A percentile compares a stretch with the other conserved stretches of the same genome.
phyloP scores from a whole-genome alignment of 2,888 invertebrate species.

The Drosophila aldrichi region DNA sequence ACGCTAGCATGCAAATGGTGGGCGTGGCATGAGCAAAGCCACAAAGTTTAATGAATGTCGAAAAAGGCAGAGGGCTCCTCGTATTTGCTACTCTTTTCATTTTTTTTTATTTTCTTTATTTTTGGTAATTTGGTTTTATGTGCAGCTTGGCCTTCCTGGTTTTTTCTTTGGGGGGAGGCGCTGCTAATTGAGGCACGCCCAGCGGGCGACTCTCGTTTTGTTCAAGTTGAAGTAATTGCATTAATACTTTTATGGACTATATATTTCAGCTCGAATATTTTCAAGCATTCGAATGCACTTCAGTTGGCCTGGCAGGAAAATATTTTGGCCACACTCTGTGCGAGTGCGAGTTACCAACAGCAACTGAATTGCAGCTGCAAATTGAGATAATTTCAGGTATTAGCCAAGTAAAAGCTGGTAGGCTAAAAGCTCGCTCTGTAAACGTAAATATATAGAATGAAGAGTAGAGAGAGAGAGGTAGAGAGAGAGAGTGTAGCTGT shows the following conservation, averaged over 20 bases:
- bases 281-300: conserved; percentile 43
- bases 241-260: conserved; percentile 40
- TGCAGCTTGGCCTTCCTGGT: conserved; percentile 35
- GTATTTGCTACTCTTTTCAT: background rate
- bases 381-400: conserved; percentile 2
- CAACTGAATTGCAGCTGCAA: background rate
- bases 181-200: conserved; percentile 41
- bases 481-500: background rate
- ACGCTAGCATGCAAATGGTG: conserved; percentile 57
- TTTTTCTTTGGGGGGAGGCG: background rate
- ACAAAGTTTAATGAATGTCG: conserved; percentile 66
- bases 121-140: conserved; percentile 58
- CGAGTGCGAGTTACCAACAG: conserved; percentile 2
- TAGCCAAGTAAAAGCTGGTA: background rate
- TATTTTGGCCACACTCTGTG: conserved; percentile 14
- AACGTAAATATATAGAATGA: too few species aligned
- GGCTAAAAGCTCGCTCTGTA: background rate
- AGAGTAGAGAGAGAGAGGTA: background rate
- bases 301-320: background rate
- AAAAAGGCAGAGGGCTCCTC: conserved; percentile 23
- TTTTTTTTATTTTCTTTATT: background rate
- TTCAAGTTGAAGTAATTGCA: conserved; percentile 41
- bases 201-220: conserved; percentile 9
- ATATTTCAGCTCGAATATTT: conserved; percentile 7
- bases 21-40: conserved; percentile 51